Evolutionary conservation across 1,140 invertebrate species (phyloP).

Genomic region (Neoseiulus cucumeris): DNA sequence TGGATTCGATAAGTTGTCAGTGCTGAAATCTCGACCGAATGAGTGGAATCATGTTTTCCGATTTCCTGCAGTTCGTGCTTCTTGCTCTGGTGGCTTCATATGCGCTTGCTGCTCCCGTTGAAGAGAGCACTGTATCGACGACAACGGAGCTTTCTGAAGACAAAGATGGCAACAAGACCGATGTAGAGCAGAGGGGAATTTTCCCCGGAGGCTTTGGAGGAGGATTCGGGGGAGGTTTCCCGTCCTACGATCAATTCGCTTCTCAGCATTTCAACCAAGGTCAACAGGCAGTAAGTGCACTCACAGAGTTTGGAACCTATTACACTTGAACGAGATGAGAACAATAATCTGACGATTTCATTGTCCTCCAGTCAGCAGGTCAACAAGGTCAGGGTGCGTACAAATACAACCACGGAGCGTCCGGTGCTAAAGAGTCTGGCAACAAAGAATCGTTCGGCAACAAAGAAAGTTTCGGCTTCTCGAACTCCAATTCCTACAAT

Average conservation of each 20-base stretch:
- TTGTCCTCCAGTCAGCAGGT: neutral
- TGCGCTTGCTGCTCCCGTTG: neutral
- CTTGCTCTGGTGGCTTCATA: neutral
- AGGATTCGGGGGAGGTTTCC: neutral
- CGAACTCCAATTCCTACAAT: neutral
- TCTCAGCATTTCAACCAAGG: slow-evolving; percentile 6
- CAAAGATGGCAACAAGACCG: neutral
- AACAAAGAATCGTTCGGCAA: neutral
- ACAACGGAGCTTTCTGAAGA: neutral
- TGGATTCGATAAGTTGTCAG: too few relatives aligned
- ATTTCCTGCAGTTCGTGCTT: neutral
- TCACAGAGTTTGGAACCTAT: neutral
- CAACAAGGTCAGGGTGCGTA: neutral
- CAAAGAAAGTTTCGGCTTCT: neutral
- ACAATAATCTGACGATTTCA: neutral
- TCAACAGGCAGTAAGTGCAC: neutral
- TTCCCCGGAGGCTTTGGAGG: neutral
- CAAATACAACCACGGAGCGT: slow-evolving; percentile 1
- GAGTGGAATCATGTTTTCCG: too few relatives aligned
- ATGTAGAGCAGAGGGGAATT: neutral
- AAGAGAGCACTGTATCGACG: neutral
- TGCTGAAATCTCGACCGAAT: too few relatives aligned
- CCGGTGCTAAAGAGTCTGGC: neutral
- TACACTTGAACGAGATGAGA: neutral
- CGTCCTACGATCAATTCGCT: neutral